Base-by-base conservation (phyloP, 2,113 vertebrate species). In the Scopus umbretta region DNA sequence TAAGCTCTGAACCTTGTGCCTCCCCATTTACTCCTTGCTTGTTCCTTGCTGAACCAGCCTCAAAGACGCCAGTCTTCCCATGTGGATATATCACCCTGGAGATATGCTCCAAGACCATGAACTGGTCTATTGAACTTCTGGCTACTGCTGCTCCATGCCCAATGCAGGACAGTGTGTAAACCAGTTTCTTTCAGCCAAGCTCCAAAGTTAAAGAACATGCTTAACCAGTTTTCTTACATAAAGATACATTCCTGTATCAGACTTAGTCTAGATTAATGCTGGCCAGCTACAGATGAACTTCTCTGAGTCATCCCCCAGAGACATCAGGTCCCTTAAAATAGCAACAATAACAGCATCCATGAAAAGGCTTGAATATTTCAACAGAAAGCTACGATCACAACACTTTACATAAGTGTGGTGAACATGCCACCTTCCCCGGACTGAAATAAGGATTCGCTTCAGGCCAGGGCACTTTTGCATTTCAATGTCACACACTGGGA, bases 271-370 rank as follows among this genome's bases (percentile, higher is more conserved):
- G 94, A 95, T 96, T 94, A 93, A 90, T 34, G 80, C 86, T 0
- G 56, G 88, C 88, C 91, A 95, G 94, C 88, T 81, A 92, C 86
- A 93, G 88, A 92, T 75, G 72, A 97, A 94, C 89, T 94, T 75
- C 80, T 96, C 50, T 97, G 96, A 97, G 91, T 97, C 96, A 96
- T 96, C 53, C 83, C 70, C 66, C 15, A 7, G 83, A 96, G 94
- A 95, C 94, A 97, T 92, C 91, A 89, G 84, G 91, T 92, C 87
- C 84, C 92, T 66, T 87, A 97, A 97, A 97, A 97, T 96, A 97
- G 96, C 70, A 97, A 87, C 95, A 96, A 88, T 63, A 95, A 92
- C 92, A 81, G 80, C 91, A 91, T 70, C 90, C 65, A 50, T 58
- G 70, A 93, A 97, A 94, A 94, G 73, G 75, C 85, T 73, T 45